Evolutionary conservation across 1,140 invertebrate genomes (phyloP).

Genomic region (Pararge aegeria): DNA sequence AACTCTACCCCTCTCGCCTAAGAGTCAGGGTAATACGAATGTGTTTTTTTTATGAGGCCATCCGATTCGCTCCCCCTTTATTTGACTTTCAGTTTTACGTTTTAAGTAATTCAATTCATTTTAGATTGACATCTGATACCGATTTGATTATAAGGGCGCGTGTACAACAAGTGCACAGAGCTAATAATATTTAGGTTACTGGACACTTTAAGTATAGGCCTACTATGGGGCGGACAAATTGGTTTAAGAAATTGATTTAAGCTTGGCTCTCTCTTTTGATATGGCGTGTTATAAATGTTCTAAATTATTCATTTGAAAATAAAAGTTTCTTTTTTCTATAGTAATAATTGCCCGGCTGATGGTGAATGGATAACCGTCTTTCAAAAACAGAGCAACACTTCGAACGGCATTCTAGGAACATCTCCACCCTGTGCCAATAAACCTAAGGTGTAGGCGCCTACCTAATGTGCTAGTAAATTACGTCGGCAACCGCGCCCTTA

Average conservation of each 20-base stretch:
- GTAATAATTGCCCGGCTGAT: no score
- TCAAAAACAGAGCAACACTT: no score
- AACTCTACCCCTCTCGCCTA: slow-evolving; percentile 6
- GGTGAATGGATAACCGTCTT: no score
- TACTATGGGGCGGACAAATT: background rate
- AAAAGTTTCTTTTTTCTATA: no score
- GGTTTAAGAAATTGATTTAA: background rate
- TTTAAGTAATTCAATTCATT: background rate
- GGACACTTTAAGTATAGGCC: slow-evolving; percentile 27
- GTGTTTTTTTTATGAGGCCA: background rate
- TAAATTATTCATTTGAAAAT: no score
- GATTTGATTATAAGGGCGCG: slow-evolving; percentile 25
- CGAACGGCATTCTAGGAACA: no score
- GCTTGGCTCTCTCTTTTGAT: background rate
- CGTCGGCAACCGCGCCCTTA: no score
- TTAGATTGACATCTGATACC: slow-evolving; percentile 10
- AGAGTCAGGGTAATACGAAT: background rate
- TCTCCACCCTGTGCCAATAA: no score
- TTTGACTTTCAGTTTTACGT: slow-evolving; percentile 5
- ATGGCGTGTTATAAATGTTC: background rate
- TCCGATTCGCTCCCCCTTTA: background rate
- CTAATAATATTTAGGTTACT: slow-evolving; percentile 30
- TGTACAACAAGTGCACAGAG: slow-evolving; percentile 12
- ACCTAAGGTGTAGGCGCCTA: no score
- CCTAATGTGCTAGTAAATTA: no score